Percentiles rank a stretch among this genome's conserved stretches.
These are phyloP conservation scores for Papilio xuthus DNA, from an alignment of 1,140 invertebrate genomes.

Conservation along the genomic window DNA sequence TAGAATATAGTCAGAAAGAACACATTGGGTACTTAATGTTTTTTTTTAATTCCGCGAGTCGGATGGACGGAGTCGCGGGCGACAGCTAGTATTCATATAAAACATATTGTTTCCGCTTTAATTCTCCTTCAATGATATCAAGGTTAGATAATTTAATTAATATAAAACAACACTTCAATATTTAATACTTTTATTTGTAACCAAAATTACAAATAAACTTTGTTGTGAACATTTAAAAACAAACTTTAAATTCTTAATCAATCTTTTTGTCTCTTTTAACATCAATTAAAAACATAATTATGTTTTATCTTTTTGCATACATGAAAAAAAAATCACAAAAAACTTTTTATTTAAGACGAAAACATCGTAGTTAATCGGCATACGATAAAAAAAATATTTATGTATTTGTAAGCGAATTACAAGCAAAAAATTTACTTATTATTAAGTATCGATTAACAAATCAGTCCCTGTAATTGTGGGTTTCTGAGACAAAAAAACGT, in stretches of 20 bases:
- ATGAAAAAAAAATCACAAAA: not conserved
- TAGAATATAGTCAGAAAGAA: no score
- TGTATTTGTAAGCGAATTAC: not conserved
- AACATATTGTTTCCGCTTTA: no score
- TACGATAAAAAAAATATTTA: not conserved
- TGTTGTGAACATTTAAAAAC: not conserved
- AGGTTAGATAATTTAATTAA: not conserved
- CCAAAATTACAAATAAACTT: not conserved
- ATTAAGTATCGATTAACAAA: not conserved
- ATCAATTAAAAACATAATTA: not conserved
- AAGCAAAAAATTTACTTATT: not conserved
- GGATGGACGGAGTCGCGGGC: no score
- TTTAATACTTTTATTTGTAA: slow-evolving; percentile 18
- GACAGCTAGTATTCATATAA: no score
- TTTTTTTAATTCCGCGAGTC: no score
- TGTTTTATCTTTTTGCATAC: not conserved
- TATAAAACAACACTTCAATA: not conserved
- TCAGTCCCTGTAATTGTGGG: no score
- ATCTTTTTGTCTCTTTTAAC: not conserved
- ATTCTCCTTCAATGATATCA: no score
- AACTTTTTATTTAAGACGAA: not conserved
- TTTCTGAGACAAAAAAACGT: no score
- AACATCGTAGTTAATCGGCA: not conserved
- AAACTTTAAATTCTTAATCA: slow-evolving; percentile 1
- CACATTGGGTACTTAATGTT: no score